Conservation (phyloP, 1,140 invertebrate species). For the Brachionus rubens region DNA sequence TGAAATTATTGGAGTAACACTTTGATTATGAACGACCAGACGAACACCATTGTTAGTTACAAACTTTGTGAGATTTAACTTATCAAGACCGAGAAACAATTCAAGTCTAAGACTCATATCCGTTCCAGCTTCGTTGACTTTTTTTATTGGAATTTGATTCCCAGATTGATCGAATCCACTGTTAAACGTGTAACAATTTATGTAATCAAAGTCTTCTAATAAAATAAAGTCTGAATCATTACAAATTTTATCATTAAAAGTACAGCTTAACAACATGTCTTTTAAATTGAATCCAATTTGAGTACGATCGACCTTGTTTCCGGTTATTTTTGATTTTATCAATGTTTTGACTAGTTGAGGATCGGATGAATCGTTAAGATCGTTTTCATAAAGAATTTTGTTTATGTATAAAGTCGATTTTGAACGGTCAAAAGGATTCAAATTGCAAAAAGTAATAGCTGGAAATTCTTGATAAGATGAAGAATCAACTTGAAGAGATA, state of each 20-base stretch:
- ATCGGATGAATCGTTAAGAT: slow-evolving; percentile 19
- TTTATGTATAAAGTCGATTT: background rate
- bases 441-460: slow-evolving; percentile 59
- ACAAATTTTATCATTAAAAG: slow-evolving; percentile 47
- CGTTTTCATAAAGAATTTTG: background rate
- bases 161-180: slow-evolving; percentile 33
- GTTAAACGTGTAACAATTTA: slow-evolving; percentile 48
- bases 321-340: slow-evolving; percentile 47
- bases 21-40: slow-evolving; percentile 43
- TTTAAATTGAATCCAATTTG: slow-evolving; percentile 10
- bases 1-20: background rate
- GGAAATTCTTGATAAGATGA: slow-evolving; percentile 53
- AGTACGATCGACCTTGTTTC: background rate
- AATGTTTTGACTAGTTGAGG: slow-evolving; percentile 48
- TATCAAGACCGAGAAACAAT: slow-evolving; percentile 24
- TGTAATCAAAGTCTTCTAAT: slow-evolving; percentile 40
- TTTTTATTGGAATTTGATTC: background rate
- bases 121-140: background rate
- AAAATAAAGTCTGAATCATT: slow-evolving; percentile 43
- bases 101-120: slow-evolving; percentile 18
- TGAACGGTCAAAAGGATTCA: slow-evolving; percentile 52
- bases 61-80: background rate
- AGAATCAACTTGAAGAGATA: background rate
- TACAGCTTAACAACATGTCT: slow-evolving; percentile 35
- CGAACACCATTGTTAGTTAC: slow-evolving; percentile 4